A percentile compares a stretch with the other conserved stretches of the same genome.
These are phyloP conservation scores for Leucosticte australis DNA, from an alignment of 2,113 vertebrate genomes.

Conservation along the genomic window DNA sequence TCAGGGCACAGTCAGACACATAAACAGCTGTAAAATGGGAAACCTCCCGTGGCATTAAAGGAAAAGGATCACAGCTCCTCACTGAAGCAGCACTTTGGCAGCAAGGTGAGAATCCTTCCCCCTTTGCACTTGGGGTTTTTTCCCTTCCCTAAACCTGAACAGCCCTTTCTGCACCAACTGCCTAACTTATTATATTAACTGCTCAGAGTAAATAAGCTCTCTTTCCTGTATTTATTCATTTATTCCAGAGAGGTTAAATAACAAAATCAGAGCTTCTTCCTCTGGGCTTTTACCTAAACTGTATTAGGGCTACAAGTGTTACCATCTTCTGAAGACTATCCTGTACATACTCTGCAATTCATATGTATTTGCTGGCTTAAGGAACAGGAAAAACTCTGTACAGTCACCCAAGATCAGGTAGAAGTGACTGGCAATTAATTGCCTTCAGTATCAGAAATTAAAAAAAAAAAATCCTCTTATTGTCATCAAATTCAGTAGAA, in stretches of 20 bases:
- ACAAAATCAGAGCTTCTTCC: neutral
- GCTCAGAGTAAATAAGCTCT: neutral
- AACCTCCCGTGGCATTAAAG: neutral
- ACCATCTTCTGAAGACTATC: neutral
- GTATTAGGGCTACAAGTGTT: neutral
- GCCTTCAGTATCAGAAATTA: neutral
- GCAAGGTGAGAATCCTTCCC: neutral
- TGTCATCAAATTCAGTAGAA: neutral
- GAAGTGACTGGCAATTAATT: neutral
- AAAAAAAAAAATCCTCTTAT: neutral
- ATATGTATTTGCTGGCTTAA: neutral
- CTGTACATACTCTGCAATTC: neutral
- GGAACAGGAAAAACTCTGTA: neutral
- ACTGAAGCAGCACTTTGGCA: neutral
- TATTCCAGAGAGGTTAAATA: neutral
- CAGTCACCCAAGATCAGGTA: neutral
- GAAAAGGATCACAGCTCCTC: neutral
- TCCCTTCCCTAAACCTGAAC: neutral
- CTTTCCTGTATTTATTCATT: neutral
- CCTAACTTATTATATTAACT: neutral
- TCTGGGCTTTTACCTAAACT: neutral
- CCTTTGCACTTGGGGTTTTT: accelerated
- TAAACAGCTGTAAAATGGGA: neutral
- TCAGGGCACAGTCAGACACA: neutral
- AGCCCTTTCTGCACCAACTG: neutral